Evolutionary conservation across 2,797 vertebrate genomes (phyloP).

Genomic region (Manis pentadactyla): DNA sequence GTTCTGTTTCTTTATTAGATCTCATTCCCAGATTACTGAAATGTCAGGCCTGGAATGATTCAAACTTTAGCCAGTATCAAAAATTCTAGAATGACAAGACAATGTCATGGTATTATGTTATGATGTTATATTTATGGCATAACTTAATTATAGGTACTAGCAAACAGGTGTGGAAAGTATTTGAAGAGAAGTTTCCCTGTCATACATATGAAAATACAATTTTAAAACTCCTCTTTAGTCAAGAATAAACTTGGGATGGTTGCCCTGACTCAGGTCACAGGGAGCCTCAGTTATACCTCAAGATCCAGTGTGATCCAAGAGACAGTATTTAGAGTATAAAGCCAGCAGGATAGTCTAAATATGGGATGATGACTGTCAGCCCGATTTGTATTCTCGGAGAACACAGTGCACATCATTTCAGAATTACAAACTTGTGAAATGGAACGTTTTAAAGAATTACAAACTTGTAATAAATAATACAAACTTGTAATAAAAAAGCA

Average conservation of each 20-base stretch:
- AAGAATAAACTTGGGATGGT: not conserved
- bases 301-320: not conserved
- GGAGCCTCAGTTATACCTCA: not conserved
- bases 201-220: not conserved
- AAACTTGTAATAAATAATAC: too few species aligned
- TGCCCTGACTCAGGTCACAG: not conserved
- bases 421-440: not conserved
- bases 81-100: not conserved
- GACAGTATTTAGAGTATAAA: not conserved
- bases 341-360: not conserved
- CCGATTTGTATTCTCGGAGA: not conserved
- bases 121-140: not conserved
- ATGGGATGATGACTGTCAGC: not conserved
- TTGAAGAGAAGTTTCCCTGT: not conserved
- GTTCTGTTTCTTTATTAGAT: not conserved
- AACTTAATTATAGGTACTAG: not conserved
- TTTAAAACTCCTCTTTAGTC: not conserved
- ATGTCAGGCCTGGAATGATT: not conserved
- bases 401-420: not conserved
- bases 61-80: not conserved
- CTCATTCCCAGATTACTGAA: not conserved
- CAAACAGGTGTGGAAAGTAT: not conserved
- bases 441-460: too few species aligned
- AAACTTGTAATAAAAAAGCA: too few species aligned
- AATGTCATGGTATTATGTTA: not conserved